A percentile compares a stretch with the other conserved stretches of the same genome.
phyloP scores from a whole-genome alignment of 1,140 invertebrate species.

The Zaprionus tsacasi region DNA sequence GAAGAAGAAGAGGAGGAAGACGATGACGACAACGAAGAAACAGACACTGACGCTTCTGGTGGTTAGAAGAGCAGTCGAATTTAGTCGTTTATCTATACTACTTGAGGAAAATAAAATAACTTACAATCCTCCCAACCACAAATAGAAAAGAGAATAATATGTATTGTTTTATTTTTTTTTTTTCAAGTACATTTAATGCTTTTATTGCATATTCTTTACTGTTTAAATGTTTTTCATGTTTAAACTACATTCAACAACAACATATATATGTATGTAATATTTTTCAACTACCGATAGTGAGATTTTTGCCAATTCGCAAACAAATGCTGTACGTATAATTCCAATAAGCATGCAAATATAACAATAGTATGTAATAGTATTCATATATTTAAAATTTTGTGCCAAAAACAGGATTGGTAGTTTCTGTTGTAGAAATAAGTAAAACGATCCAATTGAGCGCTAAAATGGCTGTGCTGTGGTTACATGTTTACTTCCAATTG shows the following conservation, averaged over 20 bases:
- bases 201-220: slow-evolving; percentile 51
- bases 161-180: slow-evolving; percentile 23
- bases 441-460: slow-evolving; percentile 23
- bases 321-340: slow-evolving; percentile 54
- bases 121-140: neutral
- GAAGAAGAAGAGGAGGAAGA: slow-evolving; percentile 21
- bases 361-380: slow-evolving; percentile 32
- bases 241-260: slow-evolving; percentile 73
- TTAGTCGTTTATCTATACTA: slow-evolving; percentile 1
- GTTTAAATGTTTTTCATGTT: slow-evolving; percentile 41
- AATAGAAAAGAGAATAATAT: slow-evolving; percentile 28
- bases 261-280: slow-evolving; percentile 61
- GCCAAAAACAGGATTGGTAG: slow-evolving; percentile 50
- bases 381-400: slow-evolving; percentile 48
- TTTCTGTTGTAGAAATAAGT: slow-evolving; percentile 27
- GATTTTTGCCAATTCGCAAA: slow-evolving; percentile 55
- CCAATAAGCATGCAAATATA: slow-evolving; percentile 55
- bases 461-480: neutral
- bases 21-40: slow-evolving; percentile 40
- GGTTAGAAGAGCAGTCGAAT: slow-evolving; percentile 23
- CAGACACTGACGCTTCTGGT: slow-evolving; percentile 54
- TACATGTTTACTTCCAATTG: slow-evolving; percentile 84
- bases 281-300: slow-evolving; percentile 50
- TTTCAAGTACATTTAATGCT: slow-evolving; percentile 66
- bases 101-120: slow-evolving; percentile 5